Percentiles rank a stretch among this genome's conserved stretches.
phyloP scores from a whole-genome alignment of 2,888 invertebrate genomes.

The Taenaris catops region DNA sequence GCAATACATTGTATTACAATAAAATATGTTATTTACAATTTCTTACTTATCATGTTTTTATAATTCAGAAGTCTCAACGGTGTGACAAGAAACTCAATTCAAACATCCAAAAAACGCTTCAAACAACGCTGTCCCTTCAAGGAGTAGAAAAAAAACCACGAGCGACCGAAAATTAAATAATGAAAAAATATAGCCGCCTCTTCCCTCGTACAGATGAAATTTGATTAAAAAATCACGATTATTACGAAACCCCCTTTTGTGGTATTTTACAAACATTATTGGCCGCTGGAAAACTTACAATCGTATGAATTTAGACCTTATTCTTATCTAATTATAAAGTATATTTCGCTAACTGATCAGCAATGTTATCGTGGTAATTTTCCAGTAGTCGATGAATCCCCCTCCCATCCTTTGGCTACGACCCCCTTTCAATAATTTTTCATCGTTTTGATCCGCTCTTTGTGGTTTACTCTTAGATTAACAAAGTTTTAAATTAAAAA shows the following conservation, averaged over 20 bases:
- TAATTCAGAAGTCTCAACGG: no score
- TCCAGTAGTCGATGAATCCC: constrained; percentile 64
- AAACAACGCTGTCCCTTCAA: constrained; percentile 69
- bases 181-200: constrained; percentile 78
- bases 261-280: constrained; percentile 45
- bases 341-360: constrained; percentile 18
- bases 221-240: constrained; percentile 82
- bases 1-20: no score
- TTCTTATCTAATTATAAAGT: constrained; percentile 19
- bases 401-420: constrained; percentile 43
- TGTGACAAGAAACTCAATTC: constrained; percentile 38
- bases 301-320: constrained; percentile 29
- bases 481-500: constrained; percentile 79
- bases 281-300: constrained; percentile 18
- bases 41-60: no score
- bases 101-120: constrained; percentile 62
- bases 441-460: constrained; percentile 76
- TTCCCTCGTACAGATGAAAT: constrained; percentile 78
- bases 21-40: no score
- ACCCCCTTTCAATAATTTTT: constrained; percentile 80
- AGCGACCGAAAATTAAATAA: constrained; percentile 77
- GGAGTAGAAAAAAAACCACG: constrained; percentile 61
- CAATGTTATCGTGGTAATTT: constrained; percentile 44
- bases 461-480: constrained; percentile 75
- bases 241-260: constrained; percentile 68